These are phyloP conservation scores for Schizopygopsis pylzovi DNA, from an alignment of 2,797 vertebrate genomes.

Conservation along the genomic window DNA sequence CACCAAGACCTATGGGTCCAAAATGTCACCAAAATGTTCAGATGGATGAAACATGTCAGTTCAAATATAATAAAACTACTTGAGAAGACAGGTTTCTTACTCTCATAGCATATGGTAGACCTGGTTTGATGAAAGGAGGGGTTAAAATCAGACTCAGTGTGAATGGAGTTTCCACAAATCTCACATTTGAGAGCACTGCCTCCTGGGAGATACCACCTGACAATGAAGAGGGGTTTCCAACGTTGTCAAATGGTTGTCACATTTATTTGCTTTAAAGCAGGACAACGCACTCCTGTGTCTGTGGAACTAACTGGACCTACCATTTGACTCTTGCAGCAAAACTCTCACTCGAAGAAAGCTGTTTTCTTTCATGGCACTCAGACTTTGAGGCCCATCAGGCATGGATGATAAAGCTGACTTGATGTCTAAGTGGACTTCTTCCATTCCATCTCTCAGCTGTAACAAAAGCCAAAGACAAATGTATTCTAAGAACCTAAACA, in stretches of 20 bases:
- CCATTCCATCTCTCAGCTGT: slow-evolving; percentile 77
- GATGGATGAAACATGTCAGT: neutral
- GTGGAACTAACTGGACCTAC: slow-evolving; percentile 66
- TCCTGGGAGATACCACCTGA: slow-evolving; percentile 89
- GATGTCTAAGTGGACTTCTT: slow-evolving; percentile 76
- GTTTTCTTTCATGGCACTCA: slow-evolving; percentile 76
- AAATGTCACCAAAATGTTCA: neutral
- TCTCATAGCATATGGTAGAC: slow-evolving; percentile 88
- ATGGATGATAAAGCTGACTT: slow-evolving; percentile 68
- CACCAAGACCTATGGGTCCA: slow-evolving; percentile 81
- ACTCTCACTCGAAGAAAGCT: slow-evolving; percentile 82
- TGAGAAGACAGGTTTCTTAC: slow-evolving; percentile 68
- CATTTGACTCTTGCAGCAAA: slow-evolving; percentile 80
- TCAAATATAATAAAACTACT: neutral
- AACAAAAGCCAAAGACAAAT: slow-evolving; percentile 11
- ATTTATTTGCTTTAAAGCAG: neutral
- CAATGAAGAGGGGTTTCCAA: neutral
- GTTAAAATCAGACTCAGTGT: slow-evolving; percentile 85
- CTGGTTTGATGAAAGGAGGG: slow-evolving; percentile 91
- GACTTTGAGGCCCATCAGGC: slow-evolving; percentile 70
- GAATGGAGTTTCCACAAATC: slow-evolving; percentile 85
- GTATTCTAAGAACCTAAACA: neutral
- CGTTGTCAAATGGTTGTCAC: neutral
- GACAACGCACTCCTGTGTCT: neutral
- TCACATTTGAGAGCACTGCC: slow-evolving; percentile 81